phyloP scores from a whole-genome alignment of 2,888 invertebrate species.

The Achlya flavicornis region DNA sequence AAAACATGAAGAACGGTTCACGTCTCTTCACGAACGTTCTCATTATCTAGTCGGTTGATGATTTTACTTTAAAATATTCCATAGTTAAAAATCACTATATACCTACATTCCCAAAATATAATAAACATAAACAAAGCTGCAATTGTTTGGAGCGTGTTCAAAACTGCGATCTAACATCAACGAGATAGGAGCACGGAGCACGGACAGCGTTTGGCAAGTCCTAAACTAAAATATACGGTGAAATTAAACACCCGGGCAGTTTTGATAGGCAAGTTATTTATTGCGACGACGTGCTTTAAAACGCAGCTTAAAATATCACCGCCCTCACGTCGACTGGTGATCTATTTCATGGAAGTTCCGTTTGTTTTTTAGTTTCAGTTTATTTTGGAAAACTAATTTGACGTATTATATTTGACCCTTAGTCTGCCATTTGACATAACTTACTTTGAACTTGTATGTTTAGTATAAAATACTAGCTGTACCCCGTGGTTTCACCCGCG shows the following conservation, averaged over 20 bases:
- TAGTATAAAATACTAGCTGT: too few species aligned
- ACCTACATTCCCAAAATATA: background rate
- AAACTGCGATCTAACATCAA: slow-evolving; percentile 1
- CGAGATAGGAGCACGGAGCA: slow-evolving; percentile 2
- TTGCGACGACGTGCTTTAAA: slow-evolving; percentile 9
- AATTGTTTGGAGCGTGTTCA: slow-evolving; percentile 2
- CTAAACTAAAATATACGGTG: slow-evolving; percentile 12
- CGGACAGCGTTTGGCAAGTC: slow-evolving; percentile 11
- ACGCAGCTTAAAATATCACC: slow-evolving; percentile 13
- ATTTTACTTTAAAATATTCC: too few species aligned
- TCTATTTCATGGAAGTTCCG: background rate
- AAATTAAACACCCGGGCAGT: slow-evolving; percentile 13
- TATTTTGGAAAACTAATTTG: background rate
- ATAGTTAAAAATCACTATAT: too few species aligned
- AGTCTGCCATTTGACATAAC: too few species aligned
- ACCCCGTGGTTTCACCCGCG: too few species aligned
- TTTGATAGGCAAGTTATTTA: slow-evolving; percentile 15
- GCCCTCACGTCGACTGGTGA: background rate
- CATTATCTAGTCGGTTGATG: too few species aligned
- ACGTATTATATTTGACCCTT: too few species aligned
- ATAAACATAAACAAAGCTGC: slow-evolving; percentile 2
- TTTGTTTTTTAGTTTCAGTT: background rate
- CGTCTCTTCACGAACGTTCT: too few species aligned
- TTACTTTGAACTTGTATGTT: too few species aligned
- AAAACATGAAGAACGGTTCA: too few species aligned